Percentiles rank a stretch among this genome's conserved stretches.
These are phyloP conservation scores for Plagodis dolabraria DNA, from an alignment of 2,888 invertebrate species.

Conservation along the genomic window DNA sequence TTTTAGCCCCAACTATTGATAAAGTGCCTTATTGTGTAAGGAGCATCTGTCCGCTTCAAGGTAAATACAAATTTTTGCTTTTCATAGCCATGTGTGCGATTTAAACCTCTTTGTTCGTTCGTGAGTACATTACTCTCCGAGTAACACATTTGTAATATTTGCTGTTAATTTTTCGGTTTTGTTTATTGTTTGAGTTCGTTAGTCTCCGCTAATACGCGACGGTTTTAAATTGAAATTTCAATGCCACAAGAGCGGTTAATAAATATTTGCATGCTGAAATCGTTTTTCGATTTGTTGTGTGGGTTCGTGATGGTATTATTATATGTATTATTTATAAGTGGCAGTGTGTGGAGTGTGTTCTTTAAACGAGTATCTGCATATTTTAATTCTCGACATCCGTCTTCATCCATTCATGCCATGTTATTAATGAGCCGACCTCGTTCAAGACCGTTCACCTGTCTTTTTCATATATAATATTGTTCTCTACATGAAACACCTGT, in stretches of 20 bases:
- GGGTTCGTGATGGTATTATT: slow-evolving; percentile 17
- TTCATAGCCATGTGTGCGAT: slow-evolving; percentile 41
- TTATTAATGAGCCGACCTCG: slow-evolving; percentile 34
- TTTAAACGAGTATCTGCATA: slow-evolving; percentile 5
- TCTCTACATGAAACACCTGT: slow-evolving; percentile 34
- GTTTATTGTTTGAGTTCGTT: slow-evolving; percentile 43
- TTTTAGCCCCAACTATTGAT: slow-evolving; percentile 56
- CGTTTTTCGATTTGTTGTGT: slow-evolving; percentile 9
- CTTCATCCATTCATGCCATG: slow-evolving; percentile 32
- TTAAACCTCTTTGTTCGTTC: slow-evolving; percentile 31
- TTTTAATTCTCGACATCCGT: slow-evolving; percentile 28
- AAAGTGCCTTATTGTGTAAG: slow-evolving; percentile 65
- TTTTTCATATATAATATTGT: slow-evolving; percentile 17
- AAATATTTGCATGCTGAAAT: slow-evolving; percentile 22
- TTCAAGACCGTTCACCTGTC: slow-evolving; percentile 33
- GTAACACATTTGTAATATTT: slow-evolving; percentile 33
- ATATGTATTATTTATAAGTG: slow-evolving; percentile 23
- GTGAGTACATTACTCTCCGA: slow-evolving; percentile 16
- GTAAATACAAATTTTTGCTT: slow-evolving; percentile 49
- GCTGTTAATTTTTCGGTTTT: slow-evolving; percentile 42
- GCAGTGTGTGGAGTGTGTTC: slow-evolving; percentile 9
- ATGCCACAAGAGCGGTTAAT: slow-evolving; percentile 31
- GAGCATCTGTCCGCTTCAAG: slow-evolving; percentile 55
- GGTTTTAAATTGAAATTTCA: slow-evolving; percentile 35
- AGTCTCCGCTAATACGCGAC: slow-evolving; percentile 39